Evolutionary conservation across 2,113 vertebrate genomes (phyloP).

Genomic region (Ploceus nigricollis): DNA sequence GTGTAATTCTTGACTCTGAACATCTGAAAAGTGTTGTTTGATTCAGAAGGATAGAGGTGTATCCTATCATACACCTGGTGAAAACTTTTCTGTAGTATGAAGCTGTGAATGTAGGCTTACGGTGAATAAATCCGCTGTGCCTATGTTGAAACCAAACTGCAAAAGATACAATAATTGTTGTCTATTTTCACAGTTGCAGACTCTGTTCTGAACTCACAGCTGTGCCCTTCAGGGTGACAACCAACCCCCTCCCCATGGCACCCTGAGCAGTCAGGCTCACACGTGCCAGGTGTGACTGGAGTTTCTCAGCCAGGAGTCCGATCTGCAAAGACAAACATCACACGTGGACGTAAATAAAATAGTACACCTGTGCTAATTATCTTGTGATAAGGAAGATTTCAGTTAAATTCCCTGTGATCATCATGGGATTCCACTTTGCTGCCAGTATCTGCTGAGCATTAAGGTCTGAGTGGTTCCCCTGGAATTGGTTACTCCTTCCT

Average conservation of each 20-base stretch:
- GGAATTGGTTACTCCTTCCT: background rate
- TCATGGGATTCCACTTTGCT: rapidly evolving
- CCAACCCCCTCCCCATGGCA: background rate
- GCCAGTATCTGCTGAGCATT: background rate
- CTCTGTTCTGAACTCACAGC: background rate
- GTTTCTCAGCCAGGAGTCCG: background rate
- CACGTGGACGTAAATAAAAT: background rate
- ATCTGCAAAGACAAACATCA: background rate
- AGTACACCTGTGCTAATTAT: background rate
- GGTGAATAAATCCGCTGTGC: background rate
- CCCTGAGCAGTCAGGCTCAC: background rate
- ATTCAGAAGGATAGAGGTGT: background rate
- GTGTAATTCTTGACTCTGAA: background rate
- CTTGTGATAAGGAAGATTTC: background rate
- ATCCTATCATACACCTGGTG: no score
- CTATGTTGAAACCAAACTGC: background rate
- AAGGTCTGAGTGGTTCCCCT: background rate
- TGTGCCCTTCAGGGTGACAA: background rate
- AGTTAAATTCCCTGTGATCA: background rate
- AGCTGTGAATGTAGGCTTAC: background rate
- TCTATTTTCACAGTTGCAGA: background rate
- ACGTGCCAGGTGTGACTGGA: background rate
- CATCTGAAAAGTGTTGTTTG: background rate
- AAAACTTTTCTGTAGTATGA: background rate
- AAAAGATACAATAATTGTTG: background rate